Base-by-base conservation (phyloP, 2,113 vertebrate genomes). In the Solenodon paradoxus region DNA sequence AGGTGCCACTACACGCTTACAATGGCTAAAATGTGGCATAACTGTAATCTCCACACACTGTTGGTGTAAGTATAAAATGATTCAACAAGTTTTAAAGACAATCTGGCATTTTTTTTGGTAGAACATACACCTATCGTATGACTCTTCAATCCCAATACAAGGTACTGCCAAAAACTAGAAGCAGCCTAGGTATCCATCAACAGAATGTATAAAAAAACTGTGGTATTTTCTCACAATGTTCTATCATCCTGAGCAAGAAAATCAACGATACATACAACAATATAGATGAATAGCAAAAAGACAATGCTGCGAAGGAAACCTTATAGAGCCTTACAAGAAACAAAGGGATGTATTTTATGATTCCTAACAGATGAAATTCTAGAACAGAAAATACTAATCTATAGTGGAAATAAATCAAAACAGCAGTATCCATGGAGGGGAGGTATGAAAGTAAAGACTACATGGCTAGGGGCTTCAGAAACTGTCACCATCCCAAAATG, bases 371-470 rank as follows among this genome's bases (percentile, higher is more conserved):
- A 80, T n/a, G 69, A 89, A 28, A 61, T 24, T 77, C 45, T 28
- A 5, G 3, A 47, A 49, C 2, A 7, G 32, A 22, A 81, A 81
- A 85, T 7, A 13, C 16, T 24, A 47, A 57, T 22, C 3, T 1
- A 38, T 0, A 68, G 15, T 30, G 16, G 47, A 92, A 57, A 77
- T 10, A 38, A 81, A 63, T 61, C 72, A 74, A 0, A 53, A 89
- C 38, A 64, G 88, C 19, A 7, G 20, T n/a, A 16, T 20, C 53
- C 2, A 0, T 4, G 0, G 1, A 3, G 17, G 6, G 7, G 3
- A 6, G 2, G 20, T 32, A 47, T 26, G 51, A 78, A 82, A 63
- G 32, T n/a, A 22, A 75, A 45, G 53, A 51, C 26, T n/a, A 61
- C 11, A 53, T 2, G 51, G 2, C 8, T 35, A 38, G 32, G 66